Evolutionary conservation across 2,113 vertebrate genomes (phyloP), one percentile per base, ranked within the genome.

Genomic region (Nannobrachium achirus): DNA sequence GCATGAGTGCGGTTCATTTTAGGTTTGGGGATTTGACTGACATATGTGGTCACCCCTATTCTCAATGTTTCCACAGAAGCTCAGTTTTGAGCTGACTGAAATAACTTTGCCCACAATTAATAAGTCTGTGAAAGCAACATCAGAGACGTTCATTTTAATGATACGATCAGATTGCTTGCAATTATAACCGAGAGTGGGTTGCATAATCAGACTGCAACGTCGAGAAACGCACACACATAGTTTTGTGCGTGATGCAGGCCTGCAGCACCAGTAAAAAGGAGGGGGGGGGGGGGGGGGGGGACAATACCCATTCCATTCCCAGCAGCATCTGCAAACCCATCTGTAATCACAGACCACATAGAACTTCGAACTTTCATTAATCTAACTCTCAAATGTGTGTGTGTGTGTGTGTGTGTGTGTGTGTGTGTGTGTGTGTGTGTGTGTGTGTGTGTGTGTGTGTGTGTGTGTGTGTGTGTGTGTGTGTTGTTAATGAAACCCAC

Each of bases 281-380:
- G n/a, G n/a, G n/a, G n/a, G n/a, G n/a, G n/a, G n/a, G n/a, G n/a
- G n/a, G n/a, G n/a, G n/a, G n/a, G n/a, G n/a, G n/a, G n/a, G n/a
- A n/a, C 75, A 71, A 67, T 46, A 60, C 69, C 10, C n/a, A 33
- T 33, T 1, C 25, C 25, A 33, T 81, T 88, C 86, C 80, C 80
- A 70, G 69, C 42, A 79, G 88, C 79, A 81, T 83, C 73, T 78
- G 75, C 72, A 75, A 42, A 57, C 78, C 73, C 76, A 59, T 33
- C 33, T 20, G 56, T 41, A 8, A 11, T 20, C 7, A 14, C 48
- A 52, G 25, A 59, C 69, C 69, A 73, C 48, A 62, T 76, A 88
- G 57, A 86, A 77, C 75, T 70, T 83, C 69, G 76, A 69, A 79
- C 76, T 69, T 70, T 81, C 80, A 79, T 85, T 72, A 85, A 73